Percentiles rank a stretch among this genome's conserved stretches.
phyloP scores from a whole-genome alignment of 2,113 vertebrate genomes.

The Hypomesus transpacificus region DNA sequence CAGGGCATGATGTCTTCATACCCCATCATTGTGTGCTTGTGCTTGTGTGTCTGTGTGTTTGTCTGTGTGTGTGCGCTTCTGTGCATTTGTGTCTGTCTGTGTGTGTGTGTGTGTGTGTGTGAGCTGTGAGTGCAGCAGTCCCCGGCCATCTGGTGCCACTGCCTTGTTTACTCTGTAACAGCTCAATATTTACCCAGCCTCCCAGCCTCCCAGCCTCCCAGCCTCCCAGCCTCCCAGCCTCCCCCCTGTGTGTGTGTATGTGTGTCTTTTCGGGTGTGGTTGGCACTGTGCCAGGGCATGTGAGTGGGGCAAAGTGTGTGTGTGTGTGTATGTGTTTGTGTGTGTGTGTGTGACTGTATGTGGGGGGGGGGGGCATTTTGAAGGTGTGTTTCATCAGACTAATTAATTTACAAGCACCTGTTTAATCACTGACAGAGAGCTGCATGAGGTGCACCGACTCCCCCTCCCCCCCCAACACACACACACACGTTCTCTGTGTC shows the following conservation, averaged over 20 bases:
- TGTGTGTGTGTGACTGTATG: conserved; percentile 38
- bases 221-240: conserved; percentile 83
- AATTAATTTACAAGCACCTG: conserved; percentile 93
- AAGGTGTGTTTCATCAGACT: conserved; percentile 87
- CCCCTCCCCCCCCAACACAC: not conserved
- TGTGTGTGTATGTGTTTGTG: conserved; percentile 3
- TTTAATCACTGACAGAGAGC: conserved; percentile 78
- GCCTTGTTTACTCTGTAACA: conserved; percentile 85
- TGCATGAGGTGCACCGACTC: conserved; percentile 42
- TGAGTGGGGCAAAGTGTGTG: not conserved
- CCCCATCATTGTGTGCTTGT: conserved; percentile 71
- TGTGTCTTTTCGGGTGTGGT: conserved; percentile 14
- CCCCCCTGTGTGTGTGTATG: conserved; percentile 44
- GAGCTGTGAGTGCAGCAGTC: conserved; percentile 60
- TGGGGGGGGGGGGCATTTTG: conserved; percentile 73
- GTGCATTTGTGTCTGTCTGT: not conserved
- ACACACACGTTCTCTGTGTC: too few relatives aligned
- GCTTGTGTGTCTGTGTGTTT: too few relatives aligned
- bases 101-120: conserved; percentile 7
- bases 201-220: conserved; percentile 80
- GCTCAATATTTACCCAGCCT: conserved; percentile 93
- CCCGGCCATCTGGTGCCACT: conserved; percentile 89
- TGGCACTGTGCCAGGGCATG: conserved; percentile 4
- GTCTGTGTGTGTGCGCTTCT: not conserved
- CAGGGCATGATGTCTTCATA: conserved; percentile 75